Evolutionary conservation across 2,113 vertebrate species (phyloP), one percentile per base, ranked within the genome.

Genomic region (Macquaria australasica): DNA sequence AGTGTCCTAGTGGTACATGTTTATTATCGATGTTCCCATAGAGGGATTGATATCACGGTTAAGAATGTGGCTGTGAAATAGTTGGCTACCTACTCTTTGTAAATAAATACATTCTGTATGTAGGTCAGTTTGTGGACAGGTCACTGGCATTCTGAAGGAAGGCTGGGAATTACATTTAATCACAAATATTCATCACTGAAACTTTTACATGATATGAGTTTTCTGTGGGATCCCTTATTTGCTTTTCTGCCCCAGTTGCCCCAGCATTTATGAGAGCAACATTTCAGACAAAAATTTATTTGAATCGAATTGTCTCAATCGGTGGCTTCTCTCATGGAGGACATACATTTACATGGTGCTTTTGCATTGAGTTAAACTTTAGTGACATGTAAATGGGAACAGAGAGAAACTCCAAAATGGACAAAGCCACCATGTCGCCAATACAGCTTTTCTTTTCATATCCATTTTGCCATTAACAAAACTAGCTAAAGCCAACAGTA

Each of bases 11-110:
- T 64, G 82, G 73, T 88, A 86, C 64, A 56, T 92, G 92, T 95
- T 95, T 95, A 94, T 93, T 92, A 90, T 85, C 73, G 64, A 75
- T 90, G 87, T 91, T 84, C 81, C 84, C 68, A 86, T 1, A 77
- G 84, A 89, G 79, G 53, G 75, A 84, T 90, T 92, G 88, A 92
- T 84, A 91, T 93, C 89, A 93, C 80, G 71, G 74, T 83, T 81
- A 92, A 92, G 87, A 93, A 92, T 90, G 88, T 66, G 82, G 56
- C 85, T 88, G 79, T 85, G 73, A 84, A 93, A 89, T 76, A 79
- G 79, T 87, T 85, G 85, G 88, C 84, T 83, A 88, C 75, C 67
- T 63, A 63, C 81, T 82, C 77, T 87, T 78, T 78, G 71, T 77
- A 92, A 92, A 93, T 91, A 91, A 91, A 92, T 85, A 88, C n/a